These are phyloP conservation scores for Acipenser oxyrinchus DNA, from an alignment of 2,797 vertebrate species.

Conservation along the genomic window DNA sequence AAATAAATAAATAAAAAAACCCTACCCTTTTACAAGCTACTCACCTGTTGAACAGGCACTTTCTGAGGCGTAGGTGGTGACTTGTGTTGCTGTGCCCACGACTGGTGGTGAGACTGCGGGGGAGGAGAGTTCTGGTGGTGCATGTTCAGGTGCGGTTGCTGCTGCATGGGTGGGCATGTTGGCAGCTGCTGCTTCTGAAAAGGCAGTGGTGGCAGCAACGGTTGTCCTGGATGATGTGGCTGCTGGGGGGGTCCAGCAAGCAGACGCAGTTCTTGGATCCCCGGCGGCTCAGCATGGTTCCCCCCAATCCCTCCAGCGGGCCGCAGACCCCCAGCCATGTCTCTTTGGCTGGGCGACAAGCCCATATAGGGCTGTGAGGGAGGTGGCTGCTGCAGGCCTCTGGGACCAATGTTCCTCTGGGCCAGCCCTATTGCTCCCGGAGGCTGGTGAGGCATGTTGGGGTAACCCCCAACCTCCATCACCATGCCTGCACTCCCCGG, in stretches of 20 bases:
- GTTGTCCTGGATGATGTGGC: constrained; percentile 54
- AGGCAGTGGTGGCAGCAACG: constrained; percentile 69
- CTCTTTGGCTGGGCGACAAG: constrained; percentile 74
- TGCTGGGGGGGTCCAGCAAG: constrained; percentile 64
- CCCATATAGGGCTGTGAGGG: constrained; percentile 72
- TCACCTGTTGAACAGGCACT: constrained; percentile 98
- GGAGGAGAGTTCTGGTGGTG: constrained; percentile 83
- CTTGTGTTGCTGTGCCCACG: constrained; percentile 81
- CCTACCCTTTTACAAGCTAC: constrained; percentile 29
- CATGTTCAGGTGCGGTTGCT: constrained; percentile 67
- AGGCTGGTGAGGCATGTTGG: constrained; percentile 77
- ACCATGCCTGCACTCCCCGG: constrained; percentile 84
- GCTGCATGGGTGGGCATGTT: constrained; percentile 64
- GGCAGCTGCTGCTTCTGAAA: constrained; percentile 77
- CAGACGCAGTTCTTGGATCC: constrained; percentile 67
- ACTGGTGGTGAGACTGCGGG: constrained; percentile 74
- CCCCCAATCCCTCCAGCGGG: constrained; percentile 38
- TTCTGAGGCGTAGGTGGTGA: constrained; percentile 94
- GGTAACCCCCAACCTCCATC: constrained; percentile 81
- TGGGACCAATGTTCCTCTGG: constrained; percentile 76
- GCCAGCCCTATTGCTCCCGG: constrained; percentile 74
- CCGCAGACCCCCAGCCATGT: constrained; percentile 11
- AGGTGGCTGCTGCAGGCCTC: constrained; percentile 55
- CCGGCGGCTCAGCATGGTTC: constrained; percentile 68
- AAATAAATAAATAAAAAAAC: too few relatives aligned